Conservation (phyloP, 2,888 invertebrate genomes). For the Dryocosmus kuriphilus region DNA sequence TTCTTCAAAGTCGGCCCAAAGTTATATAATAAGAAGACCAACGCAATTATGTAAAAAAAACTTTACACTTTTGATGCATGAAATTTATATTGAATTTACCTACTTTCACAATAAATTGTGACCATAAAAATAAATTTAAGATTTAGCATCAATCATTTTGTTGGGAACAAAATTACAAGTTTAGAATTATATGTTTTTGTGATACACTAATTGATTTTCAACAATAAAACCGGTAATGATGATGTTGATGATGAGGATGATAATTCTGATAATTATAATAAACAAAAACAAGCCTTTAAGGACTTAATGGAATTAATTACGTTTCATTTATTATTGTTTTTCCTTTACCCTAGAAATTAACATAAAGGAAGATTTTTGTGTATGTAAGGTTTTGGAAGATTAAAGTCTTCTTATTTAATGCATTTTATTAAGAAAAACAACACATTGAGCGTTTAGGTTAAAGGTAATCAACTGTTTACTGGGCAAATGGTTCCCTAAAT, state of each 20-base stretch:
- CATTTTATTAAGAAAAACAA: no score
- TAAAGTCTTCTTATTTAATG: no score
- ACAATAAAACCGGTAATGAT: slow-evolving; percentile 10
- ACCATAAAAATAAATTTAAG: not conserved
- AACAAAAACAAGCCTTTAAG: not conserved
- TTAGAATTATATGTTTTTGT: not conserved
- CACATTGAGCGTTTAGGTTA: no score
- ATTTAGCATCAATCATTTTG: not conserved
- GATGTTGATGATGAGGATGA: not conserved
- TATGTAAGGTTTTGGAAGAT: no score
- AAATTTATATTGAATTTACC: not conserved
- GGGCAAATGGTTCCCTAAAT: no score
- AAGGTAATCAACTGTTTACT: no score
- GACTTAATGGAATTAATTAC: not conserved
- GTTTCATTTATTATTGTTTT: not conserved
- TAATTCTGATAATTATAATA: slow-evolving; percentile 12
- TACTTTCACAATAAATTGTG: not conserved
- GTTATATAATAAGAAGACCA: not conserved
- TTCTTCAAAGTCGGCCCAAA: not conserved
- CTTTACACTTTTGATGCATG: not conserved
- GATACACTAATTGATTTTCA: slow-evolving; percentile 18
- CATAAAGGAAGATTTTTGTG: no score
- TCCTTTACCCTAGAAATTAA: not conserved
- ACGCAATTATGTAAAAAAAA: not conserved
- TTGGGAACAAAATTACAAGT: not conserved